Evolutionary conservation across 2,888 invertebrate species (phyloP).

Genomic region (Morpho deidamia): DNA sequence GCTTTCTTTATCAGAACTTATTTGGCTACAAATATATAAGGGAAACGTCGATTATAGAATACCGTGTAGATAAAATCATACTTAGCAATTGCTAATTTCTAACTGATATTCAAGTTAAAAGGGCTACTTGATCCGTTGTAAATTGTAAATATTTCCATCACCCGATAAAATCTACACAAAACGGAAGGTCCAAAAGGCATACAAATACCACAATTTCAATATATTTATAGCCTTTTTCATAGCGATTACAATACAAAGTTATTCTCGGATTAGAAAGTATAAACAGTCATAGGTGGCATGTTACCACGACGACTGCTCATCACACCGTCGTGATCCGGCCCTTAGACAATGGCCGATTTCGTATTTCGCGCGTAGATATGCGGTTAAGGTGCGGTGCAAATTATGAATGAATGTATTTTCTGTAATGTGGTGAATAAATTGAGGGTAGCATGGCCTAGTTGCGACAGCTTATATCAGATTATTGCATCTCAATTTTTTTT

Average conservation of each 20-base stretch:
- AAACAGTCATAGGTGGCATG: constrained; percentile 30
- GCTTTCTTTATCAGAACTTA: no score
- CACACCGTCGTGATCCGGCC: constrained; percentile 57
- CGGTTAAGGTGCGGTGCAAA: constrained; percentile 37
- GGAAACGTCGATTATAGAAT: no score
- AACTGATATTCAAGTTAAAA: no score
- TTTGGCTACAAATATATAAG: no score
- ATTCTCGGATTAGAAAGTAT: constrained; percentile 34
- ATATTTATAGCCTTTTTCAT: constrained; percentile 20
- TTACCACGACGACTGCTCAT: constrained; percentile 42
- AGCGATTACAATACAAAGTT: constrained; percentile 30
- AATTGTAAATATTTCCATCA: constrained; percentile 9
- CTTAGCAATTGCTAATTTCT: no score
- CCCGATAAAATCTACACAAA: constrained; percentile 18
- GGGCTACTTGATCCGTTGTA: background rate
- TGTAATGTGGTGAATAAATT: constrained; percentile 32
- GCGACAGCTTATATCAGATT: constrained; percentile 26
- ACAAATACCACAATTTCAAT: constrained; percentile 25
- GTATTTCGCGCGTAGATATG: constrained; percentile 49
- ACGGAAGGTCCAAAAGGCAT: constrained; percentile 15
- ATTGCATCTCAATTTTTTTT: no score
- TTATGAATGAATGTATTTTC: background rate
- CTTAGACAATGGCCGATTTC: constrained; percentile 68
- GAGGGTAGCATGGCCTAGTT: no score
- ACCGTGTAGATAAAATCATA: no score